These are phyloP conservation scores for Meleagris gallopavo DNA, from an alignment of 2,113 vertebrate genomes.

Conservation along the genomic window DNA sequence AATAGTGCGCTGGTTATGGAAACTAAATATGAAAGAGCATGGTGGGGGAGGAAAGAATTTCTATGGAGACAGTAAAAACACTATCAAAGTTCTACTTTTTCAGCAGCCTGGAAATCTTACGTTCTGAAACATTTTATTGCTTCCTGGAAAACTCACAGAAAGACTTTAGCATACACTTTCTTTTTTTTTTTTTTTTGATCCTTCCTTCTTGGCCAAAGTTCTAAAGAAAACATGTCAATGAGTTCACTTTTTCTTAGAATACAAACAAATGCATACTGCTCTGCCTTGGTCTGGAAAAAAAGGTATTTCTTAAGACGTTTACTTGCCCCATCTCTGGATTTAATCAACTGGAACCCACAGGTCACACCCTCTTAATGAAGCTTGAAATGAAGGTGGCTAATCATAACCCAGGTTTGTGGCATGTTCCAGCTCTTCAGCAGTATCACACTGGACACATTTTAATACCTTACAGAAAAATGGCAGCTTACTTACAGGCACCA, in stretches of 20 bases:
- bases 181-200: too few relatives aligned
- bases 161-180: neutral
- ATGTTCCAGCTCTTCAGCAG: neutral
- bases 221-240: neutral
- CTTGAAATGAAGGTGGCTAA: neutral
- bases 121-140: conserved; percentile 8
- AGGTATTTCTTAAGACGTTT: neutral
- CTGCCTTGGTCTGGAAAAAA: neutral
- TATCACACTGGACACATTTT: neutral
- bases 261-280: neutral
- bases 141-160: conserved; percentile 27
- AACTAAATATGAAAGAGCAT: conserved; percentile 84
- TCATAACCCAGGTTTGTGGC: neutral
- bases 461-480: neutral
- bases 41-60: conserved; percentile 65
- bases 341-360: conserved; percentile 14
- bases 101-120: conserved; percentile 10
- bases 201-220: neutral
- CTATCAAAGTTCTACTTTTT: conserved; percentile 41
- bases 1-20: conserved; percentile 78
- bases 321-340: neutral
- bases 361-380: conserved; percentile 11
- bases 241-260: neutral
- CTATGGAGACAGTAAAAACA: conserved; percentile 46
- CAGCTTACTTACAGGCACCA: neutral